These are phyloP conservation scores for Eristalinus aeneus DNA, from an alignment of 2,888 invertebrate genomes.

Conservation along the genomic window DNA sequence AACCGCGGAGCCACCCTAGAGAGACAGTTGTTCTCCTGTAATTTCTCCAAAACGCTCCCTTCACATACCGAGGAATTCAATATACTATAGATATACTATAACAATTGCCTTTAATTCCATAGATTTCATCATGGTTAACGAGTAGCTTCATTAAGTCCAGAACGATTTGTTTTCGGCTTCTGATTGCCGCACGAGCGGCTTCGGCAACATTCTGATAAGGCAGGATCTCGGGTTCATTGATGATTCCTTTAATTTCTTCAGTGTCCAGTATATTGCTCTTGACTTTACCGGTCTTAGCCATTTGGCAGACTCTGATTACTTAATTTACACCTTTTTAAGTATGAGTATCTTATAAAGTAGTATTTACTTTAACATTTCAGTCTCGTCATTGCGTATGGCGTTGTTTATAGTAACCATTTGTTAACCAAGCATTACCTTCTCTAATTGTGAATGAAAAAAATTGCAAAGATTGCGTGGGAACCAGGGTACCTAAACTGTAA, in stretches of 20 bases:
- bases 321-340: background rate
- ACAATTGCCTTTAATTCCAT: background rate
- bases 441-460: slow-evolving; percentile 6
- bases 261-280: background rate
- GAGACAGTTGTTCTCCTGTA: background rate
- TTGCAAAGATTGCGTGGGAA: background rate
- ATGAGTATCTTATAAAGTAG: background rate
- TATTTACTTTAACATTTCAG: too few relatives aligned
- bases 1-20: background rate
- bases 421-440: background rate
- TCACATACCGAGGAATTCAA: too few relatives aligned
- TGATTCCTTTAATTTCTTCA: background rate
- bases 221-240: background rate
- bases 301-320: background rate
- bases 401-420: background rate
- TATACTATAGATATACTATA: too few relatives aligned
- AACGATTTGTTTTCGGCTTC: too few relatives aligned
- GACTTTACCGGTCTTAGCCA: background rate
- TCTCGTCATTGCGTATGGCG: too few relatives aligned
- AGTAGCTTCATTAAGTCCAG: too few relatives aligned
- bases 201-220: background rate
- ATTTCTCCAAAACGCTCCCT: too few relatives aligned
- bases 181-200: too few relatives aligned
- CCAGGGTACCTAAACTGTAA: slow-evolving; percentile 6
- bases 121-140: too few relatives aligned